These are phyloP conservation scores for Phyllopteryx taeniolatus DNA, from an alignment of 2,113 vertebrate genomes.

Conservation along the genomic window DNA sequence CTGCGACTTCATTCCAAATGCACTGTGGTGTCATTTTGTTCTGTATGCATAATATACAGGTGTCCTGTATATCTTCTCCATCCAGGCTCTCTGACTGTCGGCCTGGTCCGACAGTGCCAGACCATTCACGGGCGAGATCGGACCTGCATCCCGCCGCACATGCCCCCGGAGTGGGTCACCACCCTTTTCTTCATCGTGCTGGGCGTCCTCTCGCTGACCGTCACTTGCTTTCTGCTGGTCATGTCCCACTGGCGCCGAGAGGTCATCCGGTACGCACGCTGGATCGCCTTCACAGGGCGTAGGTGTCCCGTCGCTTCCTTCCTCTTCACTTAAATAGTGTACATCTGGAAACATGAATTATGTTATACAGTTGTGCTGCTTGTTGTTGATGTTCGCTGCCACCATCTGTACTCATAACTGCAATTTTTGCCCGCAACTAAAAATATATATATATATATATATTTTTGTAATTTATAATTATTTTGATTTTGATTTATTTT, in stretches of 20 bases:
- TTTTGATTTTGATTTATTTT: no score
- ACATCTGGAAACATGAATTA: not conserved
- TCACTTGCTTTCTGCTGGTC: constrained; percentile 95
- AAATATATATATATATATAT: no score
- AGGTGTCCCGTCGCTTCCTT: constrained; percentile 66
- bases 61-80: constrained; percentile 1
- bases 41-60: not conserved
- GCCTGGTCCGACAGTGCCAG: constrained; percentile 96
- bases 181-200: constrained; percentile 98
- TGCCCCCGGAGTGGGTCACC: constrained; percentile 97
- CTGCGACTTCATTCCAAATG: no score
- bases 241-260: constrained; percentile 96
- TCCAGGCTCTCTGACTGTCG: constrained; percentile 92
- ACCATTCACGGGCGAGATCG: constrained; percentile 97
- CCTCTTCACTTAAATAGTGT: not conserved
- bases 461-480: no score
- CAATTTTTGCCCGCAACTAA: no score
- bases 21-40: no score
- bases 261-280: constrained; percentile 96
- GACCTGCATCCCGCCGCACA: constrained; percentile 92
- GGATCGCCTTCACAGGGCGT: constrained; percentile 99
- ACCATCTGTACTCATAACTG: no score
- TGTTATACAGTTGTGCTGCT: no score
- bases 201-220: constrained; percentile 97
- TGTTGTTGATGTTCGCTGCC: no score